Evolutionary conservation across 1,140 invertebrate species (phyloP).

Genomic region (Rhagoletis pomonella): DNA sequence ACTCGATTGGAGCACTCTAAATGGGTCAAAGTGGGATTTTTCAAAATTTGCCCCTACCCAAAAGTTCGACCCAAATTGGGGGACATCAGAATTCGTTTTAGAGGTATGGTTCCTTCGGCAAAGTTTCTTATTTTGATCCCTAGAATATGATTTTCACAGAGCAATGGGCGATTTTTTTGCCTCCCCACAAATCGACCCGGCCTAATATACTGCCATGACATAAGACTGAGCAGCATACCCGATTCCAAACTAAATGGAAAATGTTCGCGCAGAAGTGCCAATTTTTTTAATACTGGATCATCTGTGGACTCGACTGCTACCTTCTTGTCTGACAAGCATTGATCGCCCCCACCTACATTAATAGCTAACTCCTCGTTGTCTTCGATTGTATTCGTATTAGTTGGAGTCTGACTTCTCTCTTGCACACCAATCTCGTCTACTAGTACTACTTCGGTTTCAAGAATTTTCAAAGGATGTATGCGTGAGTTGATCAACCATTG

Average conservation of each 20-base stretch:
- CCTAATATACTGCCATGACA: slow-evolving; percentile 96
- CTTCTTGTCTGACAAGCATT: slow-evolving; percentile 50
- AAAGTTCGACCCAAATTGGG: too few relatives aligned
- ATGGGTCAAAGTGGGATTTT: too few relatives aligned
- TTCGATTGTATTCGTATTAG: slow-evolving; percentile 60
- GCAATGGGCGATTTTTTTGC: too few relatives aligned
- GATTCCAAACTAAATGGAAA: slow-evolving; percentile 91
- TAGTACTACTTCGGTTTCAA: slow-evolving; percentile 63
- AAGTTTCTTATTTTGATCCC: too few relatives aligned
- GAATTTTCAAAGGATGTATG: slow-evolving; percentile 77
- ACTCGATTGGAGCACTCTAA: too few relatives aligned
- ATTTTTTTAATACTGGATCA: slow-evolving; percentile 76
- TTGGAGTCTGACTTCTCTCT: slow-evolving; percentile 52
- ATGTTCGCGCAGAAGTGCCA: slow-evolving; percentile 80
- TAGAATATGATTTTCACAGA: too few relatives aligned
- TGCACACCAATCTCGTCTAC: background rate
- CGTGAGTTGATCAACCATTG: slow-evolving; percentile 86
- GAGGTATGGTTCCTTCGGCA: too few relatives aligned
- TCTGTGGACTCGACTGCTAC: slow-evolving; percentile 64
- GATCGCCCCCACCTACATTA: slow-evolving; percentile 44
- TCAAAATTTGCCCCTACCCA: too few relatives aligned
- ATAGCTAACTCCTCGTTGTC: slow-evolving; percentile 54
- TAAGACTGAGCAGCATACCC: slow-evolving; percentile 86
- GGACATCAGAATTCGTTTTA: too few relatives aligned
- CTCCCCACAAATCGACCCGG: too few relatives aligned